Percentiles rank a stretch among this genome's conserved stretches.
phyloP scores from a whole-genome alignment of 2,113 vertebrate genomes.

The Sceloporus undulatus region DNA sequence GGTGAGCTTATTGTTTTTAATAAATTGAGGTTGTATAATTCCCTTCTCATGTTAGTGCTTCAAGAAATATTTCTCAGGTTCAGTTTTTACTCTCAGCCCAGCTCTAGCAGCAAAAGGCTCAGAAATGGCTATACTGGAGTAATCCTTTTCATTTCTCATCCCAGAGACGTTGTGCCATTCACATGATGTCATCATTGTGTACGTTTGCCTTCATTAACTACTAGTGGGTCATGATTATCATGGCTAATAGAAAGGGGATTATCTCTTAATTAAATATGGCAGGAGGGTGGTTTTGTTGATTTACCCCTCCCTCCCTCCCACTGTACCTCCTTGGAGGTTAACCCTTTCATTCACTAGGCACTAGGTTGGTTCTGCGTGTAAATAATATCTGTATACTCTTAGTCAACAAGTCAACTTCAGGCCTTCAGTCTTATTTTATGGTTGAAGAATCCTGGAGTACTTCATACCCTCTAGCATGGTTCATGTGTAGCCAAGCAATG shows the following conservation, averaged over 20 bases:
- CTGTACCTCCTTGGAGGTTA: conserved; percentile 54
- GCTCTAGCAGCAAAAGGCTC: conserved; percentile 65
- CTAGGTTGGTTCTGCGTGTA: not conserved
- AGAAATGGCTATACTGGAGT: conserved; percentile 68
- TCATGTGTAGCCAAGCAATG: too few relatives aligned
- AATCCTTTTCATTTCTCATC: conserved; percentile 72
- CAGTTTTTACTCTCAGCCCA: conserved; percentile 59
- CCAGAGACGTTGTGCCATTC: conserved; percentile 60
- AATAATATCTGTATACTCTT: not conserved
- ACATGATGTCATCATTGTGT: conserved; percentile 63
- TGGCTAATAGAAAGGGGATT: conserved; percentile 71
- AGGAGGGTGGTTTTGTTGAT: conserved; percentile 37
- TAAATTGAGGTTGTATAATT: conserved; percentile 75
- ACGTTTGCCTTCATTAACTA: conserved; percentile 66
- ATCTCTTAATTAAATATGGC: conserved; percentile 64
- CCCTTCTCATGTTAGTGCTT: conserved; percentile 73
- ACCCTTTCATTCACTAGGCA: conserved; percentile 48
- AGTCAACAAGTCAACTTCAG: not conserved
- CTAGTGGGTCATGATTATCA: conserved; percentile 65
- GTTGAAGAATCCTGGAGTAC: not conserved
- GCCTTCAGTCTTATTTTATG: conserved; percentile 9
- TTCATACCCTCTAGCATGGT: too few relatives aligned
- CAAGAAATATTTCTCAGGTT: conserved; percentile 70
- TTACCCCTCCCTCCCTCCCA: not conserved
- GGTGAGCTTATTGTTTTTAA: conserved; percentile 77